Evolutionary conservation across 2,888 invertebrate species (phyloP).

Genomic region (Zootermopsis nevadensis): DNA sequence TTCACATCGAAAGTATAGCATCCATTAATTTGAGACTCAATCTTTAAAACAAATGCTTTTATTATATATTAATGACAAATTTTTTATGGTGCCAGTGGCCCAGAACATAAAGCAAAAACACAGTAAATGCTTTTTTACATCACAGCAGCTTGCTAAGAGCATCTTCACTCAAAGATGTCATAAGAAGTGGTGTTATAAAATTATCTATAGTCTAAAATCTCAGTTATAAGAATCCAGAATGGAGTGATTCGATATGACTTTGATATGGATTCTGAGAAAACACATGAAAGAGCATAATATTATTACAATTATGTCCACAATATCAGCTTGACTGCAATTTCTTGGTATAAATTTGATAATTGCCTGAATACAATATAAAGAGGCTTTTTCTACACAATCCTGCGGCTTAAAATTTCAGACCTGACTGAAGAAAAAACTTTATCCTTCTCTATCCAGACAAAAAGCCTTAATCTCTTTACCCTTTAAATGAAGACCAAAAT

Average conservation of each 20-base stretch:
- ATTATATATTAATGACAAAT: neutral
- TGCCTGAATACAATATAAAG: too few relatives aligned
- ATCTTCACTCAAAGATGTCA: slow-evolving; percentile 43
- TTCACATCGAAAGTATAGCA: neutral
- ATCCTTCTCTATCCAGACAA: too few relatives aligned
- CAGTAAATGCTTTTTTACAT: slow-evolving; percentile 40
- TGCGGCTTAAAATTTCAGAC: too few relatives aligned
- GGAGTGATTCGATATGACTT: slow-evolving; percentile 45
- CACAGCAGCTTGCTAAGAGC: slow-evolving; percentile 44
- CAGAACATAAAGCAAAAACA: neutral
- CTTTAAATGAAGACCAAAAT: too few relatives aligned
- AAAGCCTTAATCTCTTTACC: too few relatives aligned
- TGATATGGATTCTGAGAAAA: slow-evolving; percentile 37
- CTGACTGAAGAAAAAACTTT: too few relatives aligned
- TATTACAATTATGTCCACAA: neutral
- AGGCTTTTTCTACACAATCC: too few relatives aligned
- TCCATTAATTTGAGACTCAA: neutral
- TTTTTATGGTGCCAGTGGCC: slow-evolving; percentile 33
- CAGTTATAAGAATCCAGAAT: slow-evolving; percentile 21
- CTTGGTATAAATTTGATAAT: too few relatives aligned
- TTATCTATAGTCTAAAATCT: slow-evolving; percentile 42
- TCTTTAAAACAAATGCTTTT: neutral
- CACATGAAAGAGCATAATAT: neutral
- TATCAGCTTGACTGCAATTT: too few relatives aligned
- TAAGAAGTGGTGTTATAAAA: slow-evolving; percentile 42